phyloP scores from a whole-genome alignment of 2,113 vertebrate genomes.

The Dicerorhinus sumatrensis region DNA sequence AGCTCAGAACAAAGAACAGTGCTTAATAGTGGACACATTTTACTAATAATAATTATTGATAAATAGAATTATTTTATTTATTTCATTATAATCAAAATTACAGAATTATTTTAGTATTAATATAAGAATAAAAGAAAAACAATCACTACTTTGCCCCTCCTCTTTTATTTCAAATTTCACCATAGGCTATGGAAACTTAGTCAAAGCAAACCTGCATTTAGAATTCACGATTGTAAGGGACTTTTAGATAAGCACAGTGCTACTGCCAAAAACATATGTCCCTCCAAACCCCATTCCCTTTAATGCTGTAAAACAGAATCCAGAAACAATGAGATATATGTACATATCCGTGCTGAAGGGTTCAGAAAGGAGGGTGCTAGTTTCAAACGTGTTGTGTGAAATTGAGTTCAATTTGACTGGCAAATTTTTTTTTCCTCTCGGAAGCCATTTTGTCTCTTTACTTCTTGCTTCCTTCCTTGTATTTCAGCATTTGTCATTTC shows the following conservation, averaged over 20 bases:
- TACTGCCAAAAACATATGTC: background rate
- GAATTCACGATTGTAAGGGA: background rate
- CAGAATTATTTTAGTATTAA: background rate
- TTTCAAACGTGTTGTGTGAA: background rate
- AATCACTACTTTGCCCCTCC: background rate
- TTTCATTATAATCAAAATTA: background rate
- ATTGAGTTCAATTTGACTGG: slow-evolving; percentile 50
- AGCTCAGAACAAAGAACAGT: background rate
- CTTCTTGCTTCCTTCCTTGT: slow-evolving; percentile 50
- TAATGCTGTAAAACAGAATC: background rate
- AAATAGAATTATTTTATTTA: background rate
- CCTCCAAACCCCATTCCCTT: background rate
- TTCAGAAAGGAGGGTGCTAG: background rate
- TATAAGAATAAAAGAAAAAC: background rate
- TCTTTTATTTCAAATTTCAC: background rate
- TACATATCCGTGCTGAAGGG: background rate
- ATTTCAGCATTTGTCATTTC: slow-evolving; percentile 76
- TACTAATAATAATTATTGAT: background rate
- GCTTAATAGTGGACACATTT: background rate
- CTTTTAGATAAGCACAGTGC: background rate
- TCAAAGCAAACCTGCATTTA: background rate
- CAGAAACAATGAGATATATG: background rate
- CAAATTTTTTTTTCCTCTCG: background rate
- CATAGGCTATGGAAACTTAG: background rate
- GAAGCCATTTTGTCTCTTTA: slow-evolving; percentile 66